Evolutionary conservation across 2,113 vertebrate species (phyloP).

Genomic region (Oceanites oceanicus): DNA sequence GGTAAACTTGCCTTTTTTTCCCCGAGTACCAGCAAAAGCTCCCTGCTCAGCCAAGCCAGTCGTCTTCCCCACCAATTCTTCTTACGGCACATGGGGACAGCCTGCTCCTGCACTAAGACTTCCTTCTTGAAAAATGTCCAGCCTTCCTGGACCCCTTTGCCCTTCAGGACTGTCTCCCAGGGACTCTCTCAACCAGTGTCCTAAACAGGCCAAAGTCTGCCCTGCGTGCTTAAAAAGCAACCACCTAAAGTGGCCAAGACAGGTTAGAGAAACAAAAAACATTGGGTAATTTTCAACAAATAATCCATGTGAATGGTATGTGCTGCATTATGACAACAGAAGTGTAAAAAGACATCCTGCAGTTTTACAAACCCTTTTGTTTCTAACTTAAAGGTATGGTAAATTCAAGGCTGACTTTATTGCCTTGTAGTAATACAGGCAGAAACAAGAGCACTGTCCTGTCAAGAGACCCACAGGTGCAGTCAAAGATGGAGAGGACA

Average conservation of each 20-base stretch:
- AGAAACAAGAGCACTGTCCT: background rate
- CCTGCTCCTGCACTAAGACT: too few relatives aligned
- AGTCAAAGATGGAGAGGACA: background rate
- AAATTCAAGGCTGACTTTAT: background rate
- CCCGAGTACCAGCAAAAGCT: too few relatives aligned
- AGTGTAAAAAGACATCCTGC: background rate
- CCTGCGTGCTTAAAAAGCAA: background rate
- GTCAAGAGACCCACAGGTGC: background rate
- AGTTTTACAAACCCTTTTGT: background rate
- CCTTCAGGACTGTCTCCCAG: too few relatives aligned
- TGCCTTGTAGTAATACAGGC: background rate
- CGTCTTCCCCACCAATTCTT: too few relatives aligned
- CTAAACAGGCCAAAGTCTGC: too few relatives aligned
- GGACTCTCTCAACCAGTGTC: too few relatives aligned
- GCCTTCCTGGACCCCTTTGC: too few relatives aligned
- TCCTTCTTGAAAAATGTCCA: too few relatives aligned
- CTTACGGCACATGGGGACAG: too few relatives aligned
- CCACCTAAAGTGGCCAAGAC: background rate
- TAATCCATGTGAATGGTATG: rapidly evolving
- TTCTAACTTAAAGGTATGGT: background rate
- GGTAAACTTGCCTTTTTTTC: too few relatives aligned
- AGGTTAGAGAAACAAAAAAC: background rate
- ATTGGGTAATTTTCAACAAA: background rate
- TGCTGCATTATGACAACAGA: background rate
- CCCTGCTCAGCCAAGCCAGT: too few relatives aligned